phyloP scores from a whole-genome alignment of 1,140 invertebrate species.

The Atta texana region DNA sequence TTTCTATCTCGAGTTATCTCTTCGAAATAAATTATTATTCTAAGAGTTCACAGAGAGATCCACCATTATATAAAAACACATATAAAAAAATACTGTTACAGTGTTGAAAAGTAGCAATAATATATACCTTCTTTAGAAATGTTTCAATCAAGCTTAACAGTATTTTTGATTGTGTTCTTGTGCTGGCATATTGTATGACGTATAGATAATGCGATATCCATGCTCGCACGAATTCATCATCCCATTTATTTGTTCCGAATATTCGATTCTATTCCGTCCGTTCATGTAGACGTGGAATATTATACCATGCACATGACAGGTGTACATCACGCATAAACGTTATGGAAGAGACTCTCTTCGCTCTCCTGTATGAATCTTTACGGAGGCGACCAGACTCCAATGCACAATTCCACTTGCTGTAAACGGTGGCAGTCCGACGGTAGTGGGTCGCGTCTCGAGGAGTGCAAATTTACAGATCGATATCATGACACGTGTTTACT shows the following conservation, averaged over 20 bases:
- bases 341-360: constrained; percentile 48
- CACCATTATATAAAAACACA: not conserved
- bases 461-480: constrained; percentile 31
- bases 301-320: constrained; percentile 67
- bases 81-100: not conserved
- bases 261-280: constrained; percentile 11
- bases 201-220: constrained; percentile 15
- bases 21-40: constrained; percentile 54
- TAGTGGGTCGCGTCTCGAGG: constrained; percentile 7
- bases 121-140: not conserved
- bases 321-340: constrained; percentile 58
- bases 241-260: constrained; percentile 28
- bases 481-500: not conserved
- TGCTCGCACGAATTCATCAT: not conserved
- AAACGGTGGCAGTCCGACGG: not conserved
- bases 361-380: constrained; percentile 59
- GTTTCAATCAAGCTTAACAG: not conserved
- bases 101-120: constrained; percentile 17
- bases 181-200: constrained; percentile 13
- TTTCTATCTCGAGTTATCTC: constrained; percentile 4
- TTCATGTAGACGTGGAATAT: constrained; percentile 26
- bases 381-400: constrained; percentile 36
- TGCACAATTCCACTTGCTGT: constrained; percentile 67
- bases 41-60: not conserved
- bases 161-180: not conserved